A percentile compares a stretch with the other conserved stretches of the same genome.
Evolutionary conservation across 2,888 invertebrate genomes (phyloP).

Genomic region (Pseudolycoriella hygida): DNA sequence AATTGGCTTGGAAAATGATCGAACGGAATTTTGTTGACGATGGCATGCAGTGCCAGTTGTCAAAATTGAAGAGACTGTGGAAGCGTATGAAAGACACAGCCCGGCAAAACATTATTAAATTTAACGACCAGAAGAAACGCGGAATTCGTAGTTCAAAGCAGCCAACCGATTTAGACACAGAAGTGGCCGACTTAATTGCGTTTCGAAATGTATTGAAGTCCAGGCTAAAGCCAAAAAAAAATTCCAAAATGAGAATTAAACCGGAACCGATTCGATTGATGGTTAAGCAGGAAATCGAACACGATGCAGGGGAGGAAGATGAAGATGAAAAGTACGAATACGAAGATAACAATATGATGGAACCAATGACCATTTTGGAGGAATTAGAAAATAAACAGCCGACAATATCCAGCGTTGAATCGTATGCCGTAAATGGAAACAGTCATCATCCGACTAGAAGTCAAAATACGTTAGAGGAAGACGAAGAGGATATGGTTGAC

Average conservation of each 20-base stretch:
- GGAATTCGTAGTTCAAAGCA: not conserved
- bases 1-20: conserved; percentile 3
- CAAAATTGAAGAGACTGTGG: conserved; percentile 2
- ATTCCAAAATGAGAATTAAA: not conserved
- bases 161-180: not conserved
- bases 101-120: not conserved
- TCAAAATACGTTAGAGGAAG: not conserved
- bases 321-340: not conserved
- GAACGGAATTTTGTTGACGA: conserved; percentile 1
- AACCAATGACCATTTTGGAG: conserved; percentile 3
- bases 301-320: not conserved
- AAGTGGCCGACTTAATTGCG: not conserved
- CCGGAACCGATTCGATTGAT: not conserved
- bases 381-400: conserved; percentile 1
- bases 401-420: not conserved
- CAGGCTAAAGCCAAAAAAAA: not conserved
- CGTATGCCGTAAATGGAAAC: not conserved
- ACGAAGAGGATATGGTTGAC: not conserved
- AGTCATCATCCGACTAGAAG: not conserved
- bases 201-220: not conserved
- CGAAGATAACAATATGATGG: not conserved
- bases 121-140: not conserved
- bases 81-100: conserved; percentile 4
- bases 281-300: not conserved
- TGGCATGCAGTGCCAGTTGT: conserved; percentile 1